Base-by-base conservation (phyloP, 1,140 invertebrate genomes). In the Heliothis subflexa region DNA sequence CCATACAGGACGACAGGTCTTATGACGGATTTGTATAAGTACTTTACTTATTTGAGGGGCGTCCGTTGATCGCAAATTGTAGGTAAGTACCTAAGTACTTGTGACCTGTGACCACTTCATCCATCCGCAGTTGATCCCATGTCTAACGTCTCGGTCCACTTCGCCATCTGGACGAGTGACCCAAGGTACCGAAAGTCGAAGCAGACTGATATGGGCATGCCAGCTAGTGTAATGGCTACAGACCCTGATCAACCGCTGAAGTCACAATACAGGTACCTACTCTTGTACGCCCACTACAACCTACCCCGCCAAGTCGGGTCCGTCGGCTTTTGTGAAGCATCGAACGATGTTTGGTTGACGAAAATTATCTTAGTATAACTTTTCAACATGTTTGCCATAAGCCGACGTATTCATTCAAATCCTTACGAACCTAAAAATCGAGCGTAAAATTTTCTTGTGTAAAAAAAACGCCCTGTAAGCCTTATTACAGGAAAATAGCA, bases 161-260 rank as follows among this genome's bases (percentile, higher is more conserved):
- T 55, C 54, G 9, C 54, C 54, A 55, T 55, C 54, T 59, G 12
- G 25, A 59, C 25, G 14, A 59, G 57, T 5, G 57, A 59, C 0
- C 25, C 57, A 18, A 59, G 57, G 25, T 59, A 59, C 25, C 21
- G 57, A 59, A 59, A 59, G 13, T 59, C 57, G 25, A 21, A 59
- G 5, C 57, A 59, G 57, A 33, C 11, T 33, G 57, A 21, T 28
- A 33, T 13, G 1, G 25, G 25, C 25, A 25, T 59, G 11, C 21
- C 57, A 4, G 21, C 11, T 5, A 59, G 57, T 2, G 57, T 11
- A 3, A 59, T 4, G 16, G 57, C 1, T 11, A 28, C 11, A 59
- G 57, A 12, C 12, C 25, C 28, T 4, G 57, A 59, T 21, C 0
- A 21, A 59, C 57, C 57, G 57, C 57, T 25, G 13, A 28, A 59